phyloP scores from a whole-genome alignment of 2,888 invertebrate species.

The Chaetogeoica ovagalla region DNA sequence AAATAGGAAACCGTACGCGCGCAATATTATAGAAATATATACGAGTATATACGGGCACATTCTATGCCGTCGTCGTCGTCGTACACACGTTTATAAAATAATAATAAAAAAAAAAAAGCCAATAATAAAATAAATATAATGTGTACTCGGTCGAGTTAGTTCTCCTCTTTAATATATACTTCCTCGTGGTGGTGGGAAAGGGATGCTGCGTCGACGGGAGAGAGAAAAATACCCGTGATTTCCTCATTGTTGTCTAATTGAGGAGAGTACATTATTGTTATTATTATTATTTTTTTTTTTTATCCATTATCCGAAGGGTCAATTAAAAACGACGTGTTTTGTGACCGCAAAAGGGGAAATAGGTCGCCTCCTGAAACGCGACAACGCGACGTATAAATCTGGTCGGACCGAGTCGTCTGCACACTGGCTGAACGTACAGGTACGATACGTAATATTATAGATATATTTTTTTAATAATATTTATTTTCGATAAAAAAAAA shows the following conservation, averaged over 20 bases:
- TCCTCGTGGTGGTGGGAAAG: background rate
- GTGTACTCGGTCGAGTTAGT: constrained; percentile 12
- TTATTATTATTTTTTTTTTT: constrained; percentile 24
- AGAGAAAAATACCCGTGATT: constrained; percentile 15
- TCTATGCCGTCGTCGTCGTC: background rate
- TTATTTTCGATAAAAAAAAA: too few relatives aligned
- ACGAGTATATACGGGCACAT: background rate
- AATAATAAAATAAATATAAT: background rate
- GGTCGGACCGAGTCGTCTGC: too few relatives aligned
- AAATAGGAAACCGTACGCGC: too few relatives aligned
- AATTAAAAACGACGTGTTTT: constrained; percentile 42
- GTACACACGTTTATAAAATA: background rate
- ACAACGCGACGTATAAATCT: background rate
- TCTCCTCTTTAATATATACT: constrained; percentile 8
- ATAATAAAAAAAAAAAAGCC: too few relatives aligned
- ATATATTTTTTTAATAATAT: too few relatives aligned
- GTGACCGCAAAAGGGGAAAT: constrained; percentile 12
- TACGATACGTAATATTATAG: too few relatives aligned
- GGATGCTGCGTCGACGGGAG: too few relatives aligned
- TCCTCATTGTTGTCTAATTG: constrained; percentile 48
- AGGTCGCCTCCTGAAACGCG: background rate
- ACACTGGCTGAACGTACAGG: too few relatives aligned
- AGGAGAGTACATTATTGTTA: background rate
- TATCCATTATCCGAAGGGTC: constrained; percentile 40
- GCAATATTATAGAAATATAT: too few relatives aligned